These are phyloP conservation scores for Oenanthe oenanthe DNA, from an alignment of 2,113 vertebrate species.

Conservation along the genomic window DNA sequence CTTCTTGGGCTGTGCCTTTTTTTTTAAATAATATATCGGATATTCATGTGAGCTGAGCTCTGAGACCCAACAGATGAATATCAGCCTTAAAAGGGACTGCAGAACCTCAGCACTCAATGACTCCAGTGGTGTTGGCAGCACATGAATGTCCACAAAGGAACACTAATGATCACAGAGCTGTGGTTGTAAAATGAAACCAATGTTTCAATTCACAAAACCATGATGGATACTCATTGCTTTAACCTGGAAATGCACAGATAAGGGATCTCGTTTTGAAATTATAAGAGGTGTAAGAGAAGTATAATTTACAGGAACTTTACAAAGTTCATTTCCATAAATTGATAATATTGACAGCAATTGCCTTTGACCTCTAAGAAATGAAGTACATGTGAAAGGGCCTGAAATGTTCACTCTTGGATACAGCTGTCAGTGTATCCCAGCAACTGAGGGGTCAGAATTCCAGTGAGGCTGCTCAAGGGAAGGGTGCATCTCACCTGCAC, in stretches of 20 bases:
- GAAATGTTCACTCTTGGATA: neutral
- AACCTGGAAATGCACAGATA: neutral
- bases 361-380: neutral
- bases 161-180: neutral
- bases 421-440: neutral
- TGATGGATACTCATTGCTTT: neutral
- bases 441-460: neutral
- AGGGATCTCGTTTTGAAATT: neutral
- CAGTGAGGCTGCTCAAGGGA: neutral
- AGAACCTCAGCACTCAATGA: neutral
- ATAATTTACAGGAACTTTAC: neutral
- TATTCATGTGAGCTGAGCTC: neutral
- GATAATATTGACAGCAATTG: neutral
- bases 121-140: neutral
- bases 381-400: neutral
- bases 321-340: neutral
- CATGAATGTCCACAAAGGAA: neutral
- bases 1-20: neutral
- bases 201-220: neutral
- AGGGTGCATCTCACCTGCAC: neutral
- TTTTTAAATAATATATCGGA: neutral
- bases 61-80: neutral
- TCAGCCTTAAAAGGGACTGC: neutral
- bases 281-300: neutral
- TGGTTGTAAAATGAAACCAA: neutral